Evolutionary conservation across 30 jellyfish, hydroid and myxozoan species (phyloP).

Genomic region (Chrysaora quinquecirrha): DNA sequence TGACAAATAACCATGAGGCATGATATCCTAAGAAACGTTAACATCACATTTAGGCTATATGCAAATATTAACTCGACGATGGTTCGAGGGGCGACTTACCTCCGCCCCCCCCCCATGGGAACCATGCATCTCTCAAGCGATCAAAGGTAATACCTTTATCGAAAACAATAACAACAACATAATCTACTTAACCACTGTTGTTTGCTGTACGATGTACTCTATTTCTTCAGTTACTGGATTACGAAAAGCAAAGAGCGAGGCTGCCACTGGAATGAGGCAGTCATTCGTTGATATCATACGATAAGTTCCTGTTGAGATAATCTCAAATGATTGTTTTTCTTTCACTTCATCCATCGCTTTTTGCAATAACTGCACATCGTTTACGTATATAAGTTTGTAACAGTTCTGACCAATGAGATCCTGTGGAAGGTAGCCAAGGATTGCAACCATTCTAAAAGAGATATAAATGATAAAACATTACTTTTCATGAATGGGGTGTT

Average conservation of each 20-base stretch:
- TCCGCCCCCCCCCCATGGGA: too few species aligned
- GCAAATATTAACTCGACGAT: too few species aligned
- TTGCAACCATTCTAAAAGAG: constrained; percentile 47
- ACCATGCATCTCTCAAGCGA: too few species aligned
- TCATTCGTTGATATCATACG: constrained; percentile 54
- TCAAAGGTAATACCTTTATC: too few species aligned
- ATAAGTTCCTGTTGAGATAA: constrained; percentile 25
- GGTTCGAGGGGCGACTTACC: too few species aligned
- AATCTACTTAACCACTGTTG: constrained; percentile 44
- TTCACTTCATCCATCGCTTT: constrained; percentile 18
- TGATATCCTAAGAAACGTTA: too few species aligned
- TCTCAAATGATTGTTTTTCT: constrained; percentile 22
- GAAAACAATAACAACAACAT: too few species aligned
- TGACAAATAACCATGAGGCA: too few species aligned
- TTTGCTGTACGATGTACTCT: constrained; percentile 51
- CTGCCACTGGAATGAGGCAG: constrained; percentile 39
- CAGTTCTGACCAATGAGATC: constrained; percentile 62
- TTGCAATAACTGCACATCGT: constrained; percentile 45
- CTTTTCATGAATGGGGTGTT: too few species aligned
- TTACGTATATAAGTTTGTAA: constrained; percentile 53
- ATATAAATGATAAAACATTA: background rate
- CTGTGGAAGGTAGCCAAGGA: constrained; percentile 83
- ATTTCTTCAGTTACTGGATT: constrained; percentile 61
- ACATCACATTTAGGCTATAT: too few species aligned
- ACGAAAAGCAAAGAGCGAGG: constrained; percentile 41